Conservation (phyloP, 1,140 invertebrate genomes). For the Aphaenogaster floridana region DNA sequence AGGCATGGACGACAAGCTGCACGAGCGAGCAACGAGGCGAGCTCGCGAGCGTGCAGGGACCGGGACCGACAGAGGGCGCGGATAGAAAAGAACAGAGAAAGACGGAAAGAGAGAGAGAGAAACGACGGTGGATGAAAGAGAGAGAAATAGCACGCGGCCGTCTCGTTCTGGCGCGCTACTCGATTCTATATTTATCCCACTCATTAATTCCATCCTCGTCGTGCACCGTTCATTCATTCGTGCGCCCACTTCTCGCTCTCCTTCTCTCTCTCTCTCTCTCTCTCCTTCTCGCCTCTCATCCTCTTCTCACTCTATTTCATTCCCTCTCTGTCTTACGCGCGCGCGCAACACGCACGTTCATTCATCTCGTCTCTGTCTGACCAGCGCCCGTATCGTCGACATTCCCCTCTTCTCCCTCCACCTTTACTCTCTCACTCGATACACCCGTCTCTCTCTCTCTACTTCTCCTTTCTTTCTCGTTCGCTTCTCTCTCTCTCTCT, state of each 20-base stretch:
- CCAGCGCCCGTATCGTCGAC: slow-evolving; percentile 23
- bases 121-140: slow-evolving; percentile 21
- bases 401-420: slow-evolving; percentile 4
- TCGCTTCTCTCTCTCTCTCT: slow-evolving; percentile 16
- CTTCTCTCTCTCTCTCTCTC: slow-evolving; percentile 17
- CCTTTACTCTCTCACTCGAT: slow-evolving; percentile 60
- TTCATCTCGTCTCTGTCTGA: slow-evolving; percentile 80
- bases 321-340: slow-evolving; percentile 76
- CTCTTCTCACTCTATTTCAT: slow-evolving; percentile 57
- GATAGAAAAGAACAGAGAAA: slow-evolving; percentile 15
- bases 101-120: background rate
- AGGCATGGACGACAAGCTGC: slow-evolving; percentile 36
- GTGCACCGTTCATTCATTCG: slow-evolving; percentile 85
- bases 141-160: slow-evolving; percentile 48
- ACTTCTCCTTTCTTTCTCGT: slow-evolving; percentile 43
- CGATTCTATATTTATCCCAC: slow-evolving; percentile 85
- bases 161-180: slow-evolving; percentile 79
- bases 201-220: slow-evolving; percentile 85
- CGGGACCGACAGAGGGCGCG: slow-evolving; percentile 33
- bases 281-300: slow-evolving; percentile 64
- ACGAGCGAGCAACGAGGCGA: slow-evolving; percentile 33
- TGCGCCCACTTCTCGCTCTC: slow-evolving; percentile 74
- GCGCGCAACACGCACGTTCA: slow-evolving; percentile 80
- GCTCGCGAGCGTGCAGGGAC: slow-evolving; percentile 14
- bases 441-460: slow-evolving; percentile 63